phyloP scores from a whole-genome alignment of 2,113 vertebrate species.

The Oxyruncus cristatus region DNA sequence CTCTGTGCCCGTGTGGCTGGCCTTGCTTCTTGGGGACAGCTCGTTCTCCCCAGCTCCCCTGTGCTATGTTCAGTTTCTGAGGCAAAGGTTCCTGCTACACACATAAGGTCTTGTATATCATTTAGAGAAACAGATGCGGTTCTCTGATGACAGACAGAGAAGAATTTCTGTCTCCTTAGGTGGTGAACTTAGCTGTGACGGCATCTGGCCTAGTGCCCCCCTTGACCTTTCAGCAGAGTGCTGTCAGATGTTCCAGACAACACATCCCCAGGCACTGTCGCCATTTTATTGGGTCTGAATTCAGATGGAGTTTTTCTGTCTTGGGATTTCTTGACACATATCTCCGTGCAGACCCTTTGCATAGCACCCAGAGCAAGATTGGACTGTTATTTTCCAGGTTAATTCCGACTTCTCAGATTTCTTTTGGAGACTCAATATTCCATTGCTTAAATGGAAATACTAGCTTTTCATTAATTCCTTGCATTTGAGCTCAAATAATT shows the following conservation, averaged over 20 bases:
- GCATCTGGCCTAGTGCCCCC: neutral
- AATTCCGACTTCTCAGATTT: neutral
- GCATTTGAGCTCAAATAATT: neutral
- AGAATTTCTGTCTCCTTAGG: conserved; percentile 36
- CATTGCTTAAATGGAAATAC: neutral
- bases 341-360: neutral
- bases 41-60: fast-evolving
- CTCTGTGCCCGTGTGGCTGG: neutral
- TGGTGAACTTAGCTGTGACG: conserved; percentile 17
- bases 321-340: neutral
- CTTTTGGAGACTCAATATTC: neutral
- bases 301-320: neutral
- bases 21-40: neutral
- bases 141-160: conserved; percentile 16
- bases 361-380: neutral
- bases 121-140: conserved; percentile 37
- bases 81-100: neutral
- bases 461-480: neutral
- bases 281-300: neutral
- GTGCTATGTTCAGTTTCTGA: neutral
- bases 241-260: conserved; percentile 16
- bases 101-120: neutral
- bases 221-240: conserved; percentile 11
- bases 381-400: neutral
- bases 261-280: neutral